phyloP scores from a whole-genome alignment of 2,113 vertebrate species.

The Maccullochella peelii region DNA sequence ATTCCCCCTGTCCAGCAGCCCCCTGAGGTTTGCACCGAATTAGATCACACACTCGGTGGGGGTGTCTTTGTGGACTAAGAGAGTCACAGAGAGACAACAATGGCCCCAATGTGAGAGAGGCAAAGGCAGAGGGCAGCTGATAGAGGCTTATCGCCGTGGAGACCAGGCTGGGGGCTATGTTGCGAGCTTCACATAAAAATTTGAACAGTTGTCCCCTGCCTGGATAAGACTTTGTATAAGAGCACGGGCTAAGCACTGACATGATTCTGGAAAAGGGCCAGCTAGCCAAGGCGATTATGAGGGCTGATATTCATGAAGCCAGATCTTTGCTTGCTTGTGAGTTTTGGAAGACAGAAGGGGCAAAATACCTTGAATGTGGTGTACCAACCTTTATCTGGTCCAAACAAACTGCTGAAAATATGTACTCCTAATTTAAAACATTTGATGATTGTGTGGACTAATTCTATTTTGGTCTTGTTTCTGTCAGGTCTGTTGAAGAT shows the following conservation, averaged over 20 bases:
- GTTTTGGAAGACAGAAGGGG: background rate
- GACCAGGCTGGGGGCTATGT: constrained; percentile 76
- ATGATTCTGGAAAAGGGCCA: constrained; percentile 53
- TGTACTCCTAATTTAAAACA: background rate
- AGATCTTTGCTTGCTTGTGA: background rate
- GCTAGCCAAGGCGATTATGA: constrained; percentile 40
- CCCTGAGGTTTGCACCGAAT: constrained; percentile 76
- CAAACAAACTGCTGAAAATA: background rate
- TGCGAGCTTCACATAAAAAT: constrained; percentile 66
- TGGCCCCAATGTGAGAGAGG: constrained; percentile 78
- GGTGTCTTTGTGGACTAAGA: constrained; percentile 75
- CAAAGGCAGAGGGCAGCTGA: constrained; percentile 67
- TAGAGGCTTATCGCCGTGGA: constrained; percentile 78
- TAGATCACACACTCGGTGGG: constrained; percentile 82
- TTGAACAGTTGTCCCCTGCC: constrained; percentile 56
- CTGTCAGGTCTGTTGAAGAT: constrained; percentile 91
- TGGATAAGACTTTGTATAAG: constrained; percentile 44
- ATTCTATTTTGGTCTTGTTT: constrained; percentile 28
- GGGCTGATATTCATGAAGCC: constrained; percentile 15
- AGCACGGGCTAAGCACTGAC: constrained; percentile 46
- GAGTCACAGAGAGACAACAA: constrained; percentile 78
- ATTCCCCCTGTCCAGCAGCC: constrained; percentile 61
- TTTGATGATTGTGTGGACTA: background rate
- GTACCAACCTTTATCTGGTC: background rate
- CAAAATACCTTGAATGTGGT: background rate